Evolutionary conservation across 2,797 vertebrate species (phyloP), one percentile per base, ranked within the genome.

Genomic region (Momotus momota): DNA sequence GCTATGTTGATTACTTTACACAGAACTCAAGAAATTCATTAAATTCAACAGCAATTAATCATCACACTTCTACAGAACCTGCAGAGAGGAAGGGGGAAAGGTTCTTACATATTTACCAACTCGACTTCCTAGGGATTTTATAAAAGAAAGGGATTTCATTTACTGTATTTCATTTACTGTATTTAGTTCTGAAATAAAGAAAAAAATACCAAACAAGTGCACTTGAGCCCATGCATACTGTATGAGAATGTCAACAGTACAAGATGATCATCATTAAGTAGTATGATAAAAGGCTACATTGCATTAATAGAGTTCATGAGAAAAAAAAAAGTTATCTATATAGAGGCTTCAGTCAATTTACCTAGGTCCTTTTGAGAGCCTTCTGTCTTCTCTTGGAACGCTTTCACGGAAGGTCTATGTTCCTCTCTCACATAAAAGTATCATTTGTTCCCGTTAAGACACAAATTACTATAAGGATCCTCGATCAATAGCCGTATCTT

Each of bases 141-240:
- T 92, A 97, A 96, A 96, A 93, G 60, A 95, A 96, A 95, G 65
- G 75, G 73, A 94, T 91, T 97, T 96, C 60, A 95, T 80, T 95
- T 97, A 97, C 78, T 35, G 35, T 35, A 35, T 35, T 97, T 96
- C 61, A 95, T 79, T 96, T 97, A 97, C 79, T 95, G 80, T 91
- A 93, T 92, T 91, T 90, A 95, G 79, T 95, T 97, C 89, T 94
- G 93, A 93, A 96, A 84, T 81, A 94, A 93, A 85, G 94, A 62
- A 90, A 92, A 97, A 82, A 94, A 96, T 20, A 82, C 31, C 45
- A 35, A 51, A 51, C 81, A 97, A 94, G 94, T 94, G 92, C 96
- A 96, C 93, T 96, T 97, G 94, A 97, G 93, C 81, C 94, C 97
- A 91, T 94, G 96, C 97, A 97, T 96, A 97, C 90, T 91, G 25